Evolutionary conservation across 2,888 invertebrate species (phyloP), one percentile per base, ranked within the genome.

Genomic region (Stenurella melanura): DNA sequence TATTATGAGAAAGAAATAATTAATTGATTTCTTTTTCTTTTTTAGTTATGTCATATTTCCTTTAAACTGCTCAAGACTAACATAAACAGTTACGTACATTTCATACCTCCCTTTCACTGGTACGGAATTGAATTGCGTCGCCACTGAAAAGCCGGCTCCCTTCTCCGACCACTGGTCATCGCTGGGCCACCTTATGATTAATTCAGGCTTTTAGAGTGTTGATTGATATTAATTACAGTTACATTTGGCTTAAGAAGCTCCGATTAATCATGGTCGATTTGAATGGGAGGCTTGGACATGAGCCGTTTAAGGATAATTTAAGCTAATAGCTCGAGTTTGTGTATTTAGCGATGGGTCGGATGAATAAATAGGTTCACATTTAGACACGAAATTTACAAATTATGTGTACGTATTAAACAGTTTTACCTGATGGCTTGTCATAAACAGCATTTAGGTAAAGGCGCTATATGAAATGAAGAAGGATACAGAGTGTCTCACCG

Each of bases 201-300:
- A 84, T 83, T 76, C 75, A 12, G 56, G 82, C 77, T 78, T 80
- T 81, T 74, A 78, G 61, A 77, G 77, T 73, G 79, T 77, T 82
- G 80, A 84, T 84, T 83, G 80, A 83, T 80, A 84, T 84, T 84
- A 83, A 84, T 84, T 82, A 81, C 74, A 71, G 67, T 71, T 72
- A 77, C 75, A 81, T 83, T 80, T 78, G 76, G 75, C 77, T 71
- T 76, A 78, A 82, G 78, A 75, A 78, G 72, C 30, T 38, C 38
- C 73, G 26, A 83, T 83, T 78, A 77, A 82, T 83, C 81, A 82
- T 78, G 77, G 80, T 78, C 79, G 77, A 76, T 79, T 78, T 80
- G 78, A 79, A 80, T 82, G 77, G 74, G 68, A 75, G 78, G 78
- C 73, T 73, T 72, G 75, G 79, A 77, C 79, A 74, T 75, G 67